Evolutionary conservation across 2,888 invertebrate species (phyloP), one percentile per base, ranked within the genome.

Genomic region (Ariolimax columbianus): DNA sequence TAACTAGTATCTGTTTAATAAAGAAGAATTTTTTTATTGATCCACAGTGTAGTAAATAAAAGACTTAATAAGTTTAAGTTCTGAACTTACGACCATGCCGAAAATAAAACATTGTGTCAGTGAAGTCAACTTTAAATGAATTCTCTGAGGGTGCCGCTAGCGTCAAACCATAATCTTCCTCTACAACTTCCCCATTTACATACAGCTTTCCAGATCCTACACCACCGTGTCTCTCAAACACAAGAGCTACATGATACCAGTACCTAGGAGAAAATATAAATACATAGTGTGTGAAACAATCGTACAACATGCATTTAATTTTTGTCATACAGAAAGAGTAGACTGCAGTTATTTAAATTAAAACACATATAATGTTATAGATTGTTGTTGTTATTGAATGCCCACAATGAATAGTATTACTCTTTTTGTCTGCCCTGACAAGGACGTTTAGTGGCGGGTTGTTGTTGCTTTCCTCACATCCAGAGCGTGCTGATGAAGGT

Each of bases 201-300:
- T 77, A 77, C 2, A 77, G 55, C 14, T 11, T 77, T 36, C 14
- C 33, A 26, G n/a, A 7, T 77, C 51, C 77, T 26, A 7, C 2
- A 17, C 47, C 47, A 36, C n/a, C 73, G 30, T 1, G 30, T 11
- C 1, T 55, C 33, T 77, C 77, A 77, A 51, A 77, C 19, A 77
- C 77, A 47, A 77, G 11, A 51, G 77, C 77, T 0, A 77, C 17
- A 33, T 77, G 55, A 51, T 77, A 77, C 77, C 77, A 77, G 33
- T 77, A 55, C 33, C 77, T 38, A 38, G 17, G 26, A 38, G 17
- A 66, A 11, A 66, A 33, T 59, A 26, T 59, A 17, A 59, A 9
- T 9, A 59, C 17, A 17, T 17, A 23, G 47, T 59, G 59, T 59
- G 4, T 17, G 23, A 59, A 59, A 59, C 23, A 59, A 9, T 23